Conservation (phyloP, 2,888 invertebrate genomes). For the Apotomis capreana region DNA sequence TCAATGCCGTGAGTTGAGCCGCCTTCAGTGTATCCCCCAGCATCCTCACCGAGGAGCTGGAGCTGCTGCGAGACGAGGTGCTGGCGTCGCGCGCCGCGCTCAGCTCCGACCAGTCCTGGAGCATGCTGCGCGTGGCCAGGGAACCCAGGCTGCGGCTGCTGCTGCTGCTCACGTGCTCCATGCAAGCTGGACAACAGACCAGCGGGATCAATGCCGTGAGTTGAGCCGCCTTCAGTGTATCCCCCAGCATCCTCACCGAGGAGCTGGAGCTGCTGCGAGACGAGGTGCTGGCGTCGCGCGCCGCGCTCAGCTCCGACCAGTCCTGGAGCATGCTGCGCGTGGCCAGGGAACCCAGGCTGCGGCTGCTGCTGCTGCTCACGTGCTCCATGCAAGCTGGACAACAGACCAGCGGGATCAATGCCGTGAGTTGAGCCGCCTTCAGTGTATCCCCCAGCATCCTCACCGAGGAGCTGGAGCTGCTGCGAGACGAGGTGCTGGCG, state of each 20-base stretch:
- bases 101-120: conserved; percentile 71
- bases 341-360: conserved; percentile 80
- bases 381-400: conserved; percentile 93
- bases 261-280: conserved; percentile 86
- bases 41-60: conserved; percentile 84
- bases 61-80: conserved; percentile 82
- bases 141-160: conserved; percentile 86
- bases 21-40: conserved; percentile 46
- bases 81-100: conserved; percentile 52
- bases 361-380: conserved; percentile 89
- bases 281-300: conserved; percentile 64
- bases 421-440: conserved; percentile 80
- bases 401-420: conserved; percentile 95
- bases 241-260: conserved; percentile 73
- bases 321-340: conserved; percentile 84
- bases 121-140: conserved; percentile 81
- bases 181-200: conserved; percentile 95
- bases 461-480: conserved; percentile 84
- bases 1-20: conserved; percentile 89
- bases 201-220: conserved; percentile 95
- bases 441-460: conserved; percentile 63
- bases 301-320: conserved; percentile 52
- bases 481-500: conserved; percentile 79
- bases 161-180: conserved; percentile 88
- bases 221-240: conserved; percentile 40